Evolutionary conservation across 2,797 vertebrate genomes (phyloP).

Genomic region (Falco naumanni): DNA sequence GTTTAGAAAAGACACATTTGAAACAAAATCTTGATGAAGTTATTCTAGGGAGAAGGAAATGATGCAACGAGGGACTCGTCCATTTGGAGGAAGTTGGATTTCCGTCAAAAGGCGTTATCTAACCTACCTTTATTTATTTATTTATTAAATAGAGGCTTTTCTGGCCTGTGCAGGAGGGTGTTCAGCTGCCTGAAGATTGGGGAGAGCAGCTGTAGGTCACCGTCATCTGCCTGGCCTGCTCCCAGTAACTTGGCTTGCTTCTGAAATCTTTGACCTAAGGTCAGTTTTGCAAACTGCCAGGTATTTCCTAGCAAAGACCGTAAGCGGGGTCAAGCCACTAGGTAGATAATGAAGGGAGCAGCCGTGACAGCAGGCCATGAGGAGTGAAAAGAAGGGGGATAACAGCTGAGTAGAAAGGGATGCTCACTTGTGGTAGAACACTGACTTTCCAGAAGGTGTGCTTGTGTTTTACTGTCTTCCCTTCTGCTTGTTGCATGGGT

Average conservation of each 20-base stretch:
- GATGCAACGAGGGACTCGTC: slow-evolving; percentile 67
- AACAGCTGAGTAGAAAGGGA: not conserved
- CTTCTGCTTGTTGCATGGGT: not conserved
- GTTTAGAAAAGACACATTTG: not conserved
- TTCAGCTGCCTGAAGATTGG: not conserved
- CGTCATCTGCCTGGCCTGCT: not conserved
- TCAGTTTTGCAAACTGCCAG: not conserved
- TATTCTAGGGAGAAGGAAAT: slow-evolving; percentile 72
- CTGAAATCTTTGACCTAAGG: not conserved
- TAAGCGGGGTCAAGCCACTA: not conserved
- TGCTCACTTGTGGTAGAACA: not conserved
- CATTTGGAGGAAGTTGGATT: slow-evolving; percentile 69
- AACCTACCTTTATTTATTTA: not conserved
- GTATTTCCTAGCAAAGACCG: not conserved
- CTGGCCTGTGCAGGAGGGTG: not conserved
- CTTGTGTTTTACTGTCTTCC: not conserved
- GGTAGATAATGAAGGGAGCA: not conserved
- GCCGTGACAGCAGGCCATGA: not conserved
- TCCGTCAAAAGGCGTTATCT: slow-evolving; percentile 45
- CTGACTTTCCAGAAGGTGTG: not conserved
- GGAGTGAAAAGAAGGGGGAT: not conserved
- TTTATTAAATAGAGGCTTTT: not conserved
- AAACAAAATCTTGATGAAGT: slow-evolving; percentile 27
- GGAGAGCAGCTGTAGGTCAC: not conserved
- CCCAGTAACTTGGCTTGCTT: not conserved